Base-by-base conservation (phyloP, 2,797 vertebrate species). In the Ceyx erithaca region DNA sequence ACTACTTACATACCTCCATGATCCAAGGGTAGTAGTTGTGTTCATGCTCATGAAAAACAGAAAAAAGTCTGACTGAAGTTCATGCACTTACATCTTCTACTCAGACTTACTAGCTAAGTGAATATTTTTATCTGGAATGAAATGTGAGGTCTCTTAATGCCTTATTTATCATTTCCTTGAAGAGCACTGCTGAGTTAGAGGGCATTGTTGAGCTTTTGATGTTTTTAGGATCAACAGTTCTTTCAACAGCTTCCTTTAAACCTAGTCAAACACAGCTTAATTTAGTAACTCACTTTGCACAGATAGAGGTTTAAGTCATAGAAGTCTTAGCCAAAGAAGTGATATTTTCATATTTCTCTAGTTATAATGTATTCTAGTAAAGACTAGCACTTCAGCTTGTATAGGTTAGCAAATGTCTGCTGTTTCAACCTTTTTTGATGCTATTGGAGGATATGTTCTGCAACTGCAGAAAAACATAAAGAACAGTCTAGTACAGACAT, bases 171-270 rank as follows among this genome's bases (percentile, higher is more conserved):
- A 86, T 76, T 88, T 68, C 28, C 66, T 94, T 92, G 64, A 95
- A 95, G 69, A 93, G 35, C 55, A 40, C 33, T 79, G 45, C 59
- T 87, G 73, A 93, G 68, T 88, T 95, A 81, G 40, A 80, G 31
- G 89, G 48, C 70, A 89, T 86, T 95, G 80, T 95, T 94, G 90
- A 94, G 63, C 40, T 78, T 82, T 87, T 61, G 43, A 67, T 85
- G n/a, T 30, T 84, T 79, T 85, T 68, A 85, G 77, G 55, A 92
- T 85, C 80, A 89, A 80, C 80, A 30, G 90, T 81, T 85, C 40
- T 92, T 91, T 91, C 82, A 95, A 88, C 45, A 92, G 75, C 67
- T 92, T 33, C 46, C 79, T 92, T 75, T 62, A 90, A 72, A 85
- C 5, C 17, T 63, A 43, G 85, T 85, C 59, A 30, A 49, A 86